These are phyloP conservation scores for Cancer borealis DNA, from an alignment of 2,888 invertebrate genomes.

Conservation along the genomic window DNA sequence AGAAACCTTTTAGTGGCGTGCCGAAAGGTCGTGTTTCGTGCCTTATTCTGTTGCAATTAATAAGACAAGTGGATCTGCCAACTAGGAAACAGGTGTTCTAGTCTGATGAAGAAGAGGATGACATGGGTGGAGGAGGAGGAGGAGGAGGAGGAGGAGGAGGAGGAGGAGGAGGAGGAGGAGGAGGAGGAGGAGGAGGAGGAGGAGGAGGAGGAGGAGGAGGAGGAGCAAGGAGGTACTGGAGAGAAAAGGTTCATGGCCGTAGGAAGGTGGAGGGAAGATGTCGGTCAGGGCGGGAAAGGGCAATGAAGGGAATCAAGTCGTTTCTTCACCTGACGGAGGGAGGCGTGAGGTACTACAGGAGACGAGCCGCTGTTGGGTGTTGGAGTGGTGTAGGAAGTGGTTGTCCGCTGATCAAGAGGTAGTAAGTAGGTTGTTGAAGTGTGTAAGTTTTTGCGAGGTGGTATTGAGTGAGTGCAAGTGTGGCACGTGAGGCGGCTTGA, in stretches of 20 bases:
- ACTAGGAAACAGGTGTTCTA: background rate
- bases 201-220: background rate
- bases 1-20: background rate
- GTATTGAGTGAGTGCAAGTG: background rate
- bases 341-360: background rate
- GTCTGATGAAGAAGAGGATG: background rate
- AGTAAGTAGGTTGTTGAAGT: background rate
- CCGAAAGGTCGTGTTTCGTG: background rate
- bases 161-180: background rate
- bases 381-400: background rate
- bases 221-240: background rate
- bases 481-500: background rate
- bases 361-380: background rate
- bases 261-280: background rate
- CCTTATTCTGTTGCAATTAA: background rate
- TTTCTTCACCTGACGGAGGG: background rate
- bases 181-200: background rate
- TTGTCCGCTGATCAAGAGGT: slow-evolving; percentile 11
- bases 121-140: background rate
- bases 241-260: slow-evolving; percentile 13
- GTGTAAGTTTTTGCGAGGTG: background rate
- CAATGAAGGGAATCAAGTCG: background rate
- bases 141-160: background rate
- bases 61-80: background rate
- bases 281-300: background rate